A percentile compares a stretch with the other conserved stretches of the same genome.
Evolutionary conservation across 1,140 invertebrate species (phyloP).

Genomic region (Chironomus striatipennis): DNA sequence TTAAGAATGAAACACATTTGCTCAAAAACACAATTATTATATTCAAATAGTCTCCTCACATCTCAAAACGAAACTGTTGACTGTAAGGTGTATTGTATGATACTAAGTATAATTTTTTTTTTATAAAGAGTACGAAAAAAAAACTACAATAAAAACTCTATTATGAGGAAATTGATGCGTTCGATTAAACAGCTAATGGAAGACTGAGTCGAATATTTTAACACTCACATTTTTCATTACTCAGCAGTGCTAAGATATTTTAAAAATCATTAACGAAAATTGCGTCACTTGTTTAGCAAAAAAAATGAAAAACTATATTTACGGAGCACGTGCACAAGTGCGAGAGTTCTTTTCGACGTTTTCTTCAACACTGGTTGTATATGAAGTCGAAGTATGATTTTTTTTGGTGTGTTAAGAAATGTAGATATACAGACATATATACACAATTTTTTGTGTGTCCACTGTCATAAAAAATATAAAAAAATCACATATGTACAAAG

Average conservation of each 20-base stretch:
- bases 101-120: no score
- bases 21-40: no score
- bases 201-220: conserved; percentile 4
- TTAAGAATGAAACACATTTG: no score
- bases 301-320: background rate
- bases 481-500: no score
- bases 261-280: conserved; percentile 14
- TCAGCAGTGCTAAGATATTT: conserved; percentile 7
- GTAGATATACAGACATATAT: background rate
- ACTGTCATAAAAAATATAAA: no score
- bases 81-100: no score
- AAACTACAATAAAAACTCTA: no score
- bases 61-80: no score
- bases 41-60: no score
- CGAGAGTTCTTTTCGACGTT: conserved; percentile 5
- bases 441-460: background rate
- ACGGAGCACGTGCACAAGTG: conserved; percentile 5
- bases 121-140: no score
- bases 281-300: conserved; percentile 12
- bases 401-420: background rate
- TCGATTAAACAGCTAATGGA: background rate
- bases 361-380: conserved; percentile 1
- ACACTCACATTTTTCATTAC: conserved; percentile 13
- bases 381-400: background rate
- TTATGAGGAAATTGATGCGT: background rate